Evolutionary conservation across 2,797 vertebrate genomes (phyloP).

Genomic region (Hydrophis major): DNA sequence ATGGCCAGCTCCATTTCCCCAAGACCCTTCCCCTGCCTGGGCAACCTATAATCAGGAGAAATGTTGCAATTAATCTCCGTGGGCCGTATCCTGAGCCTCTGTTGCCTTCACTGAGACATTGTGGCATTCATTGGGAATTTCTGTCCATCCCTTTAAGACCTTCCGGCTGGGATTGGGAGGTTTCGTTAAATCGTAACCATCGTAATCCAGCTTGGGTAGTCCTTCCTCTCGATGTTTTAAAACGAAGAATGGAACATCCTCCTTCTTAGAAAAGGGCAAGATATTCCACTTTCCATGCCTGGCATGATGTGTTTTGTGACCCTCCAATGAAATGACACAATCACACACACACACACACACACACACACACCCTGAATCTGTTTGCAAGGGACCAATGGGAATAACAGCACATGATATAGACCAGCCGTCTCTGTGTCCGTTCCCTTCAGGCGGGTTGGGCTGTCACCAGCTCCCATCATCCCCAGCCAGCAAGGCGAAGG

Average conservation of each 20-base stretch:
- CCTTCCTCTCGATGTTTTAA: background rate
- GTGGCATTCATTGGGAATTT: background rate
- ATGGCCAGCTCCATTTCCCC: background rate
- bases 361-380: background rate
- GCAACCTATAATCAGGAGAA: background rate
- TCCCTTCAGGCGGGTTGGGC: background rate
- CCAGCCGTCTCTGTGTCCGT: background rate
- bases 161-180: background rate
- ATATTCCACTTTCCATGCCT: background rate
- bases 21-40: background rate
- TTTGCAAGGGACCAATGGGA: background rate
- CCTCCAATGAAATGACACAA: background rate
- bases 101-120: background rate
- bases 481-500: background rate
- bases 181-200: background rate
- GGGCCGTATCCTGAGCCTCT: background rate
- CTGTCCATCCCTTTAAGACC: background rate
- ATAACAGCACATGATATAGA: background rate
- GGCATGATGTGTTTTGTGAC: background rate
- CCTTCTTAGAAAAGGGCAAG: background rate
- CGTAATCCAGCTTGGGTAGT: background rate
- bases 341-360: background rate
- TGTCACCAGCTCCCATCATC: background rate
- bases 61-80: background rate
- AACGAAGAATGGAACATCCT: accelerated